Base-by-base conservation (phyloP, 2,888 invertebrate genomes). In the Ennomos fuscantarius region DNA sequence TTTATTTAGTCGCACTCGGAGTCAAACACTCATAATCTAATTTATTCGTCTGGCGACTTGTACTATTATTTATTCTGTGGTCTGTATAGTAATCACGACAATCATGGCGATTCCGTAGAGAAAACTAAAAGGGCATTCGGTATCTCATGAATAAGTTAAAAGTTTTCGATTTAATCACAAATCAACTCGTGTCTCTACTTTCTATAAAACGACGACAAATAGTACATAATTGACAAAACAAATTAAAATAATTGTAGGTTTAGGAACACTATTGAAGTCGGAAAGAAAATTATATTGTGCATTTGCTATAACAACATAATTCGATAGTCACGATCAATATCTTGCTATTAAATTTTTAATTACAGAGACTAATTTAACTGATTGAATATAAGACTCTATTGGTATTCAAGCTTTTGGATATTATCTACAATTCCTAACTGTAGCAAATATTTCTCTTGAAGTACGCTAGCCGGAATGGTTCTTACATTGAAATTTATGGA, bases 401-500 rank as follows among this genome's bases (percentile, higher is more conserved):
- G 81, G 75, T 81, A 83, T 85, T 84, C 82, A 82, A 81, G 82
- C 73, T 74, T 74, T 80, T 76, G 79, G 81, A 76, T 82, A 77
- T 81, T 81, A n/a, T n/a, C n/a, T n/a, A 76, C 78, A 78, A 80
- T 80, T 76, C 76, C 83, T 79, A 82, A 86, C 86, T 86, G 86
- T 84, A 74, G 82, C 68, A 81, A 79, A 87, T 86, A 86, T 86
- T 86, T 86, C 85, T 86, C 86, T 86, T 85, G 82, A 86, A 86
- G 84, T 85, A 78, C 83, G 76, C 80, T 72, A 76, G 81, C 79
- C 74, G 81, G 84, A 84, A 84, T 84, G 80, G 82, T 81, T 84
- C 81, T 86, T 87, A 84, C 81, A 87, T 87, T 86, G 86, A 84
- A 82, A 87, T 87, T 87, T 87, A 87, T 82, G 84, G 83, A 84